phyloP scores from a whole-genome alignment of 2,888 invertebrate genomes.

The Oxyteleia sp. region DNA sequence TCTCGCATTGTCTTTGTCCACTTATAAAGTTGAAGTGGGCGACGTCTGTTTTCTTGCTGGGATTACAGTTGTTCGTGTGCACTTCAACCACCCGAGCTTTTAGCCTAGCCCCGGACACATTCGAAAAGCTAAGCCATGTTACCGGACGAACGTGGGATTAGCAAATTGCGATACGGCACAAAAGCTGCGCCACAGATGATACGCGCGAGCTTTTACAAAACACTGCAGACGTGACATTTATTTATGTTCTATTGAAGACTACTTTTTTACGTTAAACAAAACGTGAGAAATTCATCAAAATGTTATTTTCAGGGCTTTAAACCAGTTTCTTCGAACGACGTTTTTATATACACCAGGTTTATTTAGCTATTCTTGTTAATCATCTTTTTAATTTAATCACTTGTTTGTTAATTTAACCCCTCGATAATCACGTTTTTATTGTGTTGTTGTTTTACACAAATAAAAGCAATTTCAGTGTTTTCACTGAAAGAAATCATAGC shows the following conservation, averaged over 20 bases:
- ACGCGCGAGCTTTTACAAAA: slow-evolving; percentile 40
- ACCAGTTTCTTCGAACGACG: too few species aligned
- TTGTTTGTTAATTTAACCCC: too few species aligned
- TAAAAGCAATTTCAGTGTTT: too few species aligned
- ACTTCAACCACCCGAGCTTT: slow-evolving; percentile 51
- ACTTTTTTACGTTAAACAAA: slow-evolving; percentile 12
- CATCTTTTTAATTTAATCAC: too few species aligned
- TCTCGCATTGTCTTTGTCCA: slow-evolving; percentile 68
- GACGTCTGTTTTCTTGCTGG: slow-evolving; percentile 65
- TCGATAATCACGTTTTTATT: too few species aligned
- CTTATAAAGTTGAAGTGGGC: slow-evolving; percentile 65
- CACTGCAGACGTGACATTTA: slow-evolving; percentile 34
- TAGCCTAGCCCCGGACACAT: slow-evolving; percentile 48
- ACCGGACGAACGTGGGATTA: slow-evolving; percentile 62
- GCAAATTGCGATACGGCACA: slow-evolving; percentile 53
- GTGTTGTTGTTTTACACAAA: too few species aligned
- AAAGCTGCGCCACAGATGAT: slow-evolving; percentile 55
- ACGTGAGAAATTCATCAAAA: too few species aligned
- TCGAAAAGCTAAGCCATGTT: slow-evolving; percentile 57
- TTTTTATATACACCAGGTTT: too few species aligned
- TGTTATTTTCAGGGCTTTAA: too few species aligned
- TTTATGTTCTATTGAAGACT: slow-evolving; percentile 39
- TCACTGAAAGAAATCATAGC: too few species aligned
- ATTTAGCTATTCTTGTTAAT: too few species aligned
- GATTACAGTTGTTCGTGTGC: slow-evolving; percentile 60